These are phyloP conservation scores for Indri indri DNA, from an alignment of 2,113 vertebrate species.

Conservation along the genomic window DNA sequence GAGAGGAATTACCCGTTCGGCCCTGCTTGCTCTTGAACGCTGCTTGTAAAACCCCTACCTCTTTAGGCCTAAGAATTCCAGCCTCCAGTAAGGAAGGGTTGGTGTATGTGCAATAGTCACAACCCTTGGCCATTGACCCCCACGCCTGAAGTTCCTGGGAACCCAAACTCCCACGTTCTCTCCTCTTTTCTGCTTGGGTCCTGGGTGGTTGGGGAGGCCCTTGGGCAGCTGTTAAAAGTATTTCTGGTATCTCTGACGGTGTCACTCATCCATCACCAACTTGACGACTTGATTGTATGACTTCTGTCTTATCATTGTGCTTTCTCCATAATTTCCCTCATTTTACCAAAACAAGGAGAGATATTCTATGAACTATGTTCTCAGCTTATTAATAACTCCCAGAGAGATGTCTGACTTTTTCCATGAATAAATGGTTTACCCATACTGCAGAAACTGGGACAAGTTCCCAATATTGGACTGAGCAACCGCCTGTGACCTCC, in stretches of 20 bases:
- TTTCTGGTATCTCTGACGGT: background rate
- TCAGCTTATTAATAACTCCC: background rate
- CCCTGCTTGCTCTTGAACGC: background rate
- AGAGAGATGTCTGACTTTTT: background rate
- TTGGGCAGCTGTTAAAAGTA: background rate
- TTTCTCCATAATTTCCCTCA: background rate
- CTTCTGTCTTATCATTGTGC: background rate
- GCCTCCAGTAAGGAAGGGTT: background rate
- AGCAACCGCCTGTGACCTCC: rapidly evolving
- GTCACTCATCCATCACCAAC: background rate
- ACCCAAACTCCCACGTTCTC: too few relatives aligned
- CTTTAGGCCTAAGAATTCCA: background rate
- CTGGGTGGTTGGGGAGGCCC: too few relatives aligned
- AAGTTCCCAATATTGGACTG: background rate
- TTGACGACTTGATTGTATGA: background rate
- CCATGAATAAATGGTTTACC: background rate
- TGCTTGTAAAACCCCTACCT: background rate
- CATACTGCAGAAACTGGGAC: background rate
- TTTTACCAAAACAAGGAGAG: background rate
- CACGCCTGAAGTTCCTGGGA: background rate
- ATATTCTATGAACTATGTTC: background rate
- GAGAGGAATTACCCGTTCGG: background rate
- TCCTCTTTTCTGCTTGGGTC: background rate
- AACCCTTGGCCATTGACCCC: background rate
- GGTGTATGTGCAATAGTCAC: background rate